These are phyloP conservation scores for Coilia nasus DNA, from an alignment of 2,797 vertebrate genomes.

Conservation along the genomic window DNA sequence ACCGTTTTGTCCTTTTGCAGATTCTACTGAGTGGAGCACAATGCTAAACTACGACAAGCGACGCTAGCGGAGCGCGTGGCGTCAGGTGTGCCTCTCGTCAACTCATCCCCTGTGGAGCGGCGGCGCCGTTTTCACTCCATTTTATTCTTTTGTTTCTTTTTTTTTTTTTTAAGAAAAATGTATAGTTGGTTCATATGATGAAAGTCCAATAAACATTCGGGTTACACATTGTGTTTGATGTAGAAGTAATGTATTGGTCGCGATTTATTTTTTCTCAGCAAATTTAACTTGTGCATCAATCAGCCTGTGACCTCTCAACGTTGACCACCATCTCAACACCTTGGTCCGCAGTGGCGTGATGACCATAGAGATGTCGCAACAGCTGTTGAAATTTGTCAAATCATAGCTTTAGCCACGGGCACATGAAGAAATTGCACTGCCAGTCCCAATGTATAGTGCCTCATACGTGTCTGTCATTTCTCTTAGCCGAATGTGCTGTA, in stretches of 20 bases:
- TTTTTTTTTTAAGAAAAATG: slow-evolving; percentile 51
- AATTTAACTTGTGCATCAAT: background rate
- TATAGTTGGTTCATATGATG: slow-evolving; percentile 53
- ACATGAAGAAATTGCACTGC: slow-evolving; percentile 60
- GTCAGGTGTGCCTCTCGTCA: slow-evolving; percentile 42
- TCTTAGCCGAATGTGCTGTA: slow-evolving; percentile 42
- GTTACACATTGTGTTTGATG: slow-evolving; percentile 67
- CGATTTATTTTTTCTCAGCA: slow-evolving; percentile 50
- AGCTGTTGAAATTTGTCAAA: slow-evolving; percentile 57
- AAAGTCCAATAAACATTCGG: slow-evolving; percentile 57
- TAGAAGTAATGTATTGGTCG: slow-evolving; percentile 65
- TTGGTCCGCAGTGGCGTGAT: slow-evolving; percentile 38
- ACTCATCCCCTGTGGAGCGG: slow-evolving; percentile 35
- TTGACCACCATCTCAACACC: background rate
- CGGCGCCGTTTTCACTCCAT: slow-evolving; percentile 4
- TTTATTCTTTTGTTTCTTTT: slow-evolving; percentile 43
- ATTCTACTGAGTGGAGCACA: slow-evolving; percentile 74
- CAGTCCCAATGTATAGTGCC: slow-evolving; percentile 67
- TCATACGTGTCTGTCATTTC: slow-evolving; percentile 55
- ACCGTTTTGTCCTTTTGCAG: slow-evolving; percentile 49
- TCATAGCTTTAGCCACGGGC: slow-evolving; percentile 55
- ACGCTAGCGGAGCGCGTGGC: slow-evolving; percentile 56
- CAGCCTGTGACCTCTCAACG: background rate
- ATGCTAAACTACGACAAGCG: slow-evolving; percentile 66
- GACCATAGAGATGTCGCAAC: slow-evolving; percentile 38